Conservation (phyloP, 1,140 invertebrate genomes). For the Pseudomyrmex cubaensis region DNA sequence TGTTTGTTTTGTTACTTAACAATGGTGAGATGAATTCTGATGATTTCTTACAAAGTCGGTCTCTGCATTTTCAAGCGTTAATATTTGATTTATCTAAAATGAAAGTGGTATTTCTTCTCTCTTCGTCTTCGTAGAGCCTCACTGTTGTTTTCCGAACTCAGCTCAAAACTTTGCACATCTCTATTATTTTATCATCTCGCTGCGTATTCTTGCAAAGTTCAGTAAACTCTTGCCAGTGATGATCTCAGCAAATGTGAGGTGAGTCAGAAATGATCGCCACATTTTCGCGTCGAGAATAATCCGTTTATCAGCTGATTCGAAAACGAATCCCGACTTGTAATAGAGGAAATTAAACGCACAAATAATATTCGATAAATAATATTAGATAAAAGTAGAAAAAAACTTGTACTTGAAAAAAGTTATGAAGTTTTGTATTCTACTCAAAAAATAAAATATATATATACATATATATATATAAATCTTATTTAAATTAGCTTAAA, state of each 20-base stretch:
- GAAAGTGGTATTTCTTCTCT: slow-evolving; percentile 14
- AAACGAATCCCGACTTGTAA: background rate
- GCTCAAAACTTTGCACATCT: slow-evolving; percentile 61
- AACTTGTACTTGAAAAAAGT: background rate
- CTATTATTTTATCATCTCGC: slow-evolving; percentile 62
- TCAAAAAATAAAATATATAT: too few species aligned
- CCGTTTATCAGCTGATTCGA: slow-evolving; percentile 33
- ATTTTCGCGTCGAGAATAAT: slow-evolving; percentile 29
- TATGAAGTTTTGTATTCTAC: too few species aligned
- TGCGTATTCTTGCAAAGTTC: slow-evolving; percentile 35
- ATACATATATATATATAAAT: too few species aligned
- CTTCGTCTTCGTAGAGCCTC: background rate
- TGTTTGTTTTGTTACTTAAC: background rate
- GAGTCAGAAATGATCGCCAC: slow-evolving; percentile 23
- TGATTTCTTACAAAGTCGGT: slow-evolving; percentile 10
- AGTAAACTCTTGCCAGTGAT: slow-evolving; percentile 14
- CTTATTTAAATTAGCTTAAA: too few species aligned
- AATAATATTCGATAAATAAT: background rate
- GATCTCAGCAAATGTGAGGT: slow-evolving; percentile 49
- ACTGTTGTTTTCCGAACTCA: slow-evolving; percentile 45
- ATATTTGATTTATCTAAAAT: slow-evolving; percentile 60
- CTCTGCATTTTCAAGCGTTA: slow-evolving; percentile 41
- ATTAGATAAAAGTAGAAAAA: background rate
- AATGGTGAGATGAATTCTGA: background rate
- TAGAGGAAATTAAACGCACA: too few species aligned